These are phyloP conservation scores for Todiramphus chloris DNA, from an alignment of 2,113 vertebrate genomes.

Conservation along the genomic window DNA sequence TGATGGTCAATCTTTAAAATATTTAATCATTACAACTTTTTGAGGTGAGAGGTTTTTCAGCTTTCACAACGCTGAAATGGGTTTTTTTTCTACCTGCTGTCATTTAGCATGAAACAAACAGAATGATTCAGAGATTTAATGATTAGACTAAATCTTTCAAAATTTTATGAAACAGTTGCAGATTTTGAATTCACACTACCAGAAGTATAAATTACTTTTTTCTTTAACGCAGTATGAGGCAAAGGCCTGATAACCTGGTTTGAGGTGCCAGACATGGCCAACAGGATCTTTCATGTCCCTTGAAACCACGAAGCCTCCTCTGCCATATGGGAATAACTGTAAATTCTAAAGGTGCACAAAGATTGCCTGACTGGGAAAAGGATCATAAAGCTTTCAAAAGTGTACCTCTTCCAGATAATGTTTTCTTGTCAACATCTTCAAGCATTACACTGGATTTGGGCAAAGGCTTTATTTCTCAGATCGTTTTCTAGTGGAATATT, in stretches of 20 bases:
- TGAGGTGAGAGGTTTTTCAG: not conserved
- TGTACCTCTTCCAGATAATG: not conserved
- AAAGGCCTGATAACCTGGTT: not conserved
- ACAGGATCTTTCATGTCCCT: rapidly evolving
- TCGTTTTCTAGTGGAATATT: not conserved
- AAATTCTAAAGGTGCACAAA: not conserved
- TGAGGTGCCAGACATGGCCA: not conserved
- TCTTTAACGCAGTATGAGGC: not conserved
- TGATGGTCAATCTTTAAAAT: not conserved
- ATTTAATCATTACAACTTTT: not conserved
- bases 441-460: not conserved
- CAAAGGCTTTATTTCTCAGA: not conserved
- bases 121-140: not conserved
- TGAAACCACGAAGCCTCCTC: not conserved
- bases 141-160: not conserved
- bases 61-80: not conserved
- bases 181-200: not conserved
- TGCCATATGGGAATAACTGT: not conserved
- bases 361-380: rapidly evolving
- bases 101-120: not conserved
- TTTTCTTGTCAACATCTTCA: not conserved
- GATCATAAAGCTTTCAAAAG: not conserved
- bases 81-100: not conserved
- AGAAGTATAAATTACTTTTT: not conserved
- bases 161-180: not conserved